Percentiles rank a stretch among this genome's conserved stretches.
These are phyloP conservation scores for Butorides virescens DNA, from an alignment of 2,113 vertebrate genomes.

Conservation along the genomic window DNA sequence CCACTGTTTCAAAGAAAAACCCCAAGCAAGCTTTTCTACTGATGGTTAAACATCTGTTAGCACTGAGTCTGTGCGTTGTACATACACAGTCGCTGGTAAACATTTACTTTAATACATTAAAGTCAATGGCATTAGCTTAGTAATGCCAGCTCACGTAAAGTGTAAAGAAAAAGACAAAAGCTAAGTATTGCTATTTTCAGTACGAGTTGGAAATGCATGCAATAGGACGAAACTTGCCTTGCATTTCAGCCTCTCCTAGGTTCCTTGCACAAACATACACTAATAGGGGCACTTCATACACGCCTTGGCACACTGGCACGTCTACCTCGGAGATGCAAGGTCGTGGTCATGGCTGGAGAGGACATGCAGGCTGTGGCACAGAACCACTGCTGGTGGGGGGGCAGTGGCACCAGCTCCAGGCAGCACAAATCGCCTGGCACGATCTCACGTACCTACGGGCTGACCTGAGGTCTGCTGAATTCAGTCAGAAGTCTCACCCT, in stretches of 20 bases:
- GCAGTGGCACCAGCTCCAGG: neutral
- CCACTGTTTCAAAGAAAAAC: neutral
- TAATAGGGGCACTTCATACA: neutral
- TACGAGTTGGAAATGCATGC: neutral
- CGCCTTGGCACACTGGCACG: no score
- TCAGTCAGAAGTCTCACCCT: neutral
- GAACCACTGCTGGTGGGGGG: neutral
- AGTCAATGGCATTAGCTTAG: neutral
- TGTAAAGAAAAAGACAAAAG: neutral
- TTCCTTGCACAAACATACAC: neutral
- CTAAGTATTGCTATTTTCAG: neutral
- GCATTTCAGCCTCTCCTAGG: neutral
- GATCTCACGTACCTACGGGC: neutral
- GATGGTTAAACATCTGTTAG: neutral
- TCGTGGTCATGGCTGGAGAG: neutral
- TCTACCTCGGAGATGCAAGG: neutral
- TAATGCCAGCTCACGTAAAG: neutral
- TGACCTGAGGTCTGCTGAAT: neutral
- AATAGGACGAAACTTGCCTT: neutral
- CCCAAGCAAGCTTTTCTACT: neutral
- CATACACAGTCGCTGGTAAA: neutral
- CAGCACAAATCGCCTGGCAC: neutral
- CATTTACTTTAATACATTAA: neutral
- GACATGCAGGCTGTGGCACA: rapidly evolving
- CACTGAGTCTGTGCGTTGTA: neutral